Conservation (phyloP, 2,797 vertebrate species). For the Muscicapa striata region DNA sequence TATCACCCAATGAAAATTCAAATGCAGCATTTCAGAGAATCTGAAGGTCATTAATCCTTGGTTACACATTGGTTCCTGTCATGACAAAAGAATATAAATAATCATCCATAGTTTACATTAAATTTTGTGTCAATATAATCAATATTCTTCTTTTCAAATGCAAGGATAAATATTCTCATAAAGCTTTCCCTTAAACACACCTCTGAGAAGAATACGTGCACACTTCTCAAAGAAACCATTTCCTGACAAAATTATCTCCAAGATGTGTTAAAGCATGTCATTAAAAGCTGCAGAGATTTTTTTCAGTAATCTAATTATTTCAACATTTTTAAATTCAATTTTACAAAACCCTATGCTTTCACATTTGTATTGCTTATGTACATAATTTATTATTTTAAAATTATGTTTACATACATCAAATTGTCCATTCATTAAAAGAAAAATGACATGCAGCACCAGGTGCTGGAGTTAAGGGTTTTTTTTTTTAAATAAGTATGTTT, state of each 20-base stretch:
- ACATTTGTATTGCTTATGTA: background rate
- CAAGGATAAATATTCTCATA: constrained; percentile 17
- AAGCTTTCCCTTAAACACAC: constrained; percentile 23
- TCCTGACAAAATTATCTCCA: constrained; percentile 55
- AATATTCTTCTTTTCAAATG: constrained; percentile 30
- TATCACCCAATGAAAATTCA: constrained; percentile 12
- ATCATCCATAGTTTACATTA: background rate
- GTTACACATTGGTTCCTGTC: background rate
- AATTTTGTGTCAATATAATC: background rate
- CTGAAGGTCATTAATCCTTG: background rate
- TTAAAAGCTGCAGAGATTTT: constrained; percentile 18
- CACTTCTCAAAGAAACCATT: background rate
- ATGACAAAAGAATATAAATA: constrained; percentile 17
- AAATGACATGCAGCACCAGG: background rate
- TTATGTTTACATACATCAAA: constrained; percentile 32
- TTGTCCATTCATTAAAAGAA: constrained; percentile 19
- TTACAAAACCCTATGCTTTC: constrained; percentile 8
- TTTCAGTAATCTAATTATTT: constrained; percentile 32
- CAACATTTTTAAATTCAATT: constrained; percentile 51
- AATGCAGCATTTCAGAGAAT: constrained; percentile 8
- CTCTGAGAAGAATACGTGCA: background rate
- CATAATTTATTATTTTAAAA: constrained; percentile 53
- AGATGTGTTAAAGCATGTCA: constrained; percentile 33
- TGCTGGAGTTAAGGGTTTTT: background rate
- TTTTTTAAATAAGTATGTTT: background rate